Conservation (phyloP, 2,113 vertebrate species). For the Microtus ochrogaster region DNA sequence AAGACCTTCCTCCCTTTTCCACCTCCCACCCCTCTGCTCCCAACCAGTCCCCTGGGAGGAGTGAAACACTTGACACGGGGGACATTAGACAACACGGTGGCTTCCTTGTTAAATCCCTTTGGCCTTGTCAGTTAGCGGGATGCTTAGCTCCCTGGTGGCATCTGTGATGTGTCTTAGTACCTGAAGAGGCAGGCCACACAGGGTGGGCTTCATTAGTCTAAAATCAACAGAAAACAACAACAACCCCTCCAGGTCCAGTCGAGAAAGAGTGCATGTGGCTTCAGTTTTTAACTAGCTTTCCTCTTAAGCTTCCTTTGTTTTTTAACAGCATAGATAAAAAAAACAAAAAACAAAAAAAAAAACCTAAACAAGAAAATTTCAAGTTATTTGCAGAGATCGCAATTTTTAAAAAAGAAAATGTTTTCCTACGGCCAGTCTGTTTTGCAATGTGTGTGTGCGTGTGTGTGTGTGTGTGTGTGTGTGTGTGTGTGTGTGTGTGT, state of each 20-base stretch:
- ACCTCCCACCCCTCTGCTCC: constrained; percentile 60
- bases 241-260: constrained; percentile 60
- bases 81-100: constrained; percentile 67
- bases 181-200: constrained; percentile 74
- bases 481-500: neutral
- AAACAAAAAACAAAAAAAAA: no score
- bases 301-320: constrained; percentile 80
- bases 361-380: constrained; percentile 81
- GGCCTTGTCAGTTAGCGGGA: constrained; percentile 61
- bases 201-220: constrained; percentile 84
- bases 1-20: constrained; percentile 80
- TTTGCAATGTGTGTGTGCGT: constrained; percentile 77
- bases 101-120: constrained; percentile 75
- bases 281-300: constrained; percentile 80
- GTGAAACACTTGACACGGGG: constrained; percentile 79
- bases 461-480: neutral
- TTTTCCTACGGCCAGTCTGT: constrained; percentile 84
- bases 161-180: constrained; percentile 83
- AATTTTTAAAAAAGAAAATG: constrained; percentile 69
- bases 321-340: constrained; percentile 80
- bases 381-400: constrained; percentile 79
- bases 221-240: constrained; percentile 79
- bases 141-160: constrained; percentile 31
- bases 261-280: constrained; percentile 72
- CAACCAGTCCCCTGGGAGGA: constrained; percentile 37